These are phyloP conservation scores for Matsumyia berberina DNA, from an alignment of 2,888 invertebrate species.

Conservation along the genomic window DNA sequence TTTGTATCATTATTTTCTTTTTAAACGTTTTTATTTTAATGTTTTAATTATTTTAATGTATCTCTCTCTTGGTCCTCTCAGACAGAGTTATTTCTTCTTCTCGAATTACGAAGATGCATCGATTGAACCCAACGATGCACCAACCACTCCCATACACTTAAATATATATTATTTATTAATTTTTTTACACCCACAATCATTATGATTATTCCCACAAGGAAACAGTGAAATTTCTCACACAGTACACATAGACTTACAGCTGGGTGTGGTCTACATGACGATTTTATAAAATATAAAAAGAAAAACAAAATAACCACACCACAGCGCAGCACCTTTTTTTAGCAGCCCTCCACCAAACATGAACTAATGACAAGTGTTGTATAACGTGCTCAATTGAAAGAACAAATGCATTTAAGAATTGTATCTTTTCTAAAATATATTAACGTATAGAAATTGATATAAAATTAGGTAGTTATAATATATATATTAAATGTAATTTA, in stretches of 20 bases:
- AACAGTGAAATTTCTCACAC: background rate
- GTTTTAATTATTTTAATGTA: constrained; percentile 49
- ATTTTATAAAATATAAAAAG: constrained; percentile 49
- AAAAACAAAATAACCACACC: constrained; percentile 36
- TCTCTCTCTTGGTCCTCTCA: constrained; percentile 13
- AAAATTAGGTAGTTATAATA: constrained; percentile 63
- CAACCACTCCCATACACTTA: constrained; percentile 32
- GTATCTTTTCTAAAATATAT: constrained; percentile 68
- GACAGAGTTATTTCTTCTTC: constrained; percentile 30
- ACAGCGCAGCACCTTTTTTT: constrained; percentile 16
- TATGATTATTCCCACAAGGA: constrained; percentile 3
- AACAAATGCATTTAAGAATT: constrained; percentile 48
- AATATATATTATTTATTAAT: constrained; percentile 68
- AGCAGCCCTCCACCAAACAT: constrained; percentile 4
- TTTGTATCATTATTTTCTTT: constrained; percentile 64
- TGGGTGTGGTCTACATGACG: constrained; percentile 52
- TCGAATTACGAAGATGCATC: constrained; percentile 15
- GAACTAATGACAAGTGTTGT: constrained; percentile 8
- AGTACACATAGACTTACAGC: constrained; percentile 9
- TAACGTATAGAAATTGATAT: constrained; percentile 59
- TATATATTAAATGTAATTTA: constrained; percentile 61
- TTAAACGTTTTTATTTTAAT: constrained; percentile 61
- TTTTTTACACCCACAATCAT: constrained; percentile 24
- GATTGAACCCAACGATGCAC: constrained; percentile 39
- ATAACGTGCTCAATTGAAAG: constrained; percentile 23